These are phyloP conservation scores for Chaetodon auriga DNA, from an alignment of 2,113 vertebrate species.

Conservation along the genomic window DNA sequence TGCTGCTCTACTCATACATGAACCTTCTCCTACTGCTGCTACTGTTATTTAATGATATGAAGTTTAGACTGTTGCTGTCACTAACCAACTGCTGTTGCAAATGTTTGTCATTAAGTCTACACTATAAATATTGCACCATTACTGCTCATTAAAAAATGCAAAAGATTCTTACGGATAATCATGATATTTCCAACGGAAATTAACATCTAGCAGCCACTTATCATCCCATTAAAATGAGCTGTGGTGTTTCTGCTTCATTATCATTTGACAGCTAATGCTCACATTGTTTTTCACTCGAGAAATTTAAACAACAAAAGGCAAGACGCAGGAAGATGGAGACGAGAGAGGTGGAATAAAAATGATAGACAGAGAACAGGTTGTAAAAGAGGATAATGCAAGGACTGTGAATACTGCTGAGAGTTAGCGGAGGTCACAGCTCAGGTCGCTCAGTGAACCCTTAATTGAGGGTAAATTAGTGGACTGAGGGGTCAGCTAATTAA, in stretches of 20 bases:
- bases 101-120: constrained; percentile 1
- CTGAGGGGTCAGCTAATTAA: constrained; percentile 59
- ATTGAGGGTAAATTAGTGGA: constrained; percentile 59
- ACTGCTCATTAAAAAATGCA: constrained; percentile 8
- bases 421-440: constrained; percentile 32
- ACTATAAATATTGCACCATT: not conserved
- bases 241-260: not conserved
- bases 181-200: constrained; percentile 26
- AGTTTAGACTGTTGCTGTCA: not conserved
- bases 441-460: constrained; percentile 49
- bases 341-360: not conserved
- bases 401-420: constrained; percentile 21
- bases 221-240: not conserved
- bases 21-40: not conserved
- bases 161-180: constrained; percentile 8
- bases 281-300: not conserved
- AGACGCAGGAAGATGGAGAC: not conserved
- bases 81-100: not conserved
- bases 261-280: constrained; percentile 6
- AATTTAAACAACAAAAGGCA: not conserved
- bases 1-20: not conserved
- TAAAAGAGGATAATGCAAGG: not conserved
- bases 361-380: not conserved
- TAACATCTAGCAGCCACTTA: not conserved
- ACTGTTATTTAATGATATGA: not conserved